A percentile compares a stretch with the other conserved stretches of the same genome.
Conservation (phyloP, 2,888 invertebrate genomes). For the Melitaea athalia region DNA sequence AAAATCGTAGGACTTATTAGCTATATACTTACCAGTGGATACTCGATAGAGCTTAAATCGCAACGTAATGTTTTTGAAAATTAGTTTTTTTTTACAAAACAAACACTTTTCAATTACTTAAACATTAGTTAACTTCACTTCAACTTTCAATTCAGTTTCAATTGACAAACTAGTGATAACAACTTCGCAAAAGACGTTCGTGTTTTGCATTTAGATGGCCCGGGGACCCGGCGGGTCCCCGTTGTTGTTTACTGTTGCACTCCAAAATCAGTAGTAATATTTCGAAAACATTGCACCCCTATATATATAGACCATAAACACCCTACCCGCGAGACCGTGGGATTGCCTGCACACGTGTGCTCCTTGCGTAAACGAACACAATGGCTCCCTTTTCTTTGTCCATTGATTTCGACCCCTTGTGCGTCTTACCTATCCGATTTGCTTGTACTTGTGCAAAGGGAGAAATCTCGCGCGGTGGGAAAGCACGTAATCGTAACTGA, state of each 20-base stretch:
- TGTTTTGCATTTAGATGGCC: conserved; percentile 37
- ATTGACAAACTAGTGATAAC: conserved; percentile 55
- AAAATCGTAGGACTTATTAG: conserved; percentile 41
- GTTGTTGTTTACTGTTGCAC: conserved; percentile 61
- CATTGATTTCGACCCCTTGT: conserved; percentile 74
- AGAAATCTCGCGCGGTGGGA: conserved; percentile 77
- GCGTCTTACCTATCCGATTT: conserved; percentile 76
- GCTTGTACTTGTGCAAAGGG: conserved; percentile 73
- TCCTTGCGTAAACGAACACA: conserved; percentile 76
- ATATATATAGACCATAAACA: conserved; percentile 65
- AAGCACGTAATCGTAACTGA: conserved; percentile 68
- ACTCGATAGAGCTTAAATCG: conserved; percentile 42
- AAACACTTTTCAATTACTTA: conserved; percentile 52
- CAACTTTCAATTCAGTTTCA: conserved; percentile 56
- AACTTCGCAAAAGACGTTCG: conserved; percentile 37
- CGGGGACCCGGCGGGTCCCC: conserved; percentile 63
- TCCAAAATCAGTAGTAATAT: conserved; percentile 66
- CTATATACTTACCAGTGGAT: conserved; percentile 50
- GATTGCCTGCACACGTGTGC: conserved; percentile 73
- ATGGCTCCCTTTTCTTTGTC: conserved; percentile 71
- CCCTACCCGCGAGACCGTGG: conserved; percentile 69
- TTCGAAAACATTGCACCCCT: conserved; percentile 49
- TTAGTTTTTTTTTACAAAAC: conserved; percentile 50
- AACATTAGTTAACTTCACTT: conserved; percentile 58
- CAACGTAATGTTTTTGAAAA: conserved; percentile 44